These are phyloP conservation scores for Nothobranchius furzeri DNA, from an alignment of 2,113 vertebrate species.

Conservation along the genomic window DNA sequence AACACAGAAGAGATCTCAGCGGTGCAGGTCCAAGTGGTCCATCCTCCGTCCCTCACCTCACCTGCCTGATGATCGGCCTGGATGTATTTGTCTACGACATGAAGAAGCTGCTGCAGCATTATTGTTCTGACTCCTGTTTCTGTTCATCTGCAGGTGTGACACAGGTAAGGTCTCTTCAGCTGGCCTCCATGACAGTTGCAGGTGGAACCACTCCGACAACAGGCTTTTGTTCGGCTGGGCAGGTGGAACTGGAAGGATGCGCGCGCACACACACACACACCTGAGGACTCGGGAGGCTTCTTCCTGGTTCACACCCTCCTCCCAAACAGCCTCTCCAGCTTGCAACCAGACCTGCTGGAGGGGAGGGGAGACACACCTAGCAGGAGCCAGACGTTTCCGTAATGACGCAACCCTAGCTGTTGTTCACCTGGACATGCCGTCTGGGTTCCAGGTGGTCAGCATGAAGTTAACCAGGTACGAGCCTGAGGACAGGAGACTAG, in stretches of 20 bases:
- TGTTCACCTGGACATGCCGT: background rate
- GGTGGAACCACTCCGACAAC: conserved; percentile 64
- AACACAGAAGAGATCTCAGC: too few relatives aligned
- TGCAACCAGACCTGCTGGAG: conserved; percentile 53
- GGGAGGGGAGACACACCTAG: conserved; percentile 60
- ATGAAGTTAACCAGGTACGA: too few relatives aligned
- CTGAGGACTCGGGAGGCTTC: background rate
- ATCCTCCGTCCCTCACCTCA: too few relatives aligned
- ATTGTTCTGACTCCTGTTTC: too few relatives aligned
- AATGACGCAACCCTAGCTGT: conserved; percentile 42
- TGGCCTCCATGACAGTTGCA: conserved; percentile 52
- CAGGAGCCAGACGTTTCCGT: conserved; percentile 35
- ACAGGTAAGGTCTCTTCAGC: conserved; percentile 4
- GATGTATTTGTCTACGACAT: too few relatives aligned
- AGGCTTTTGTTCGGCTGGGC: conserved; percentile 57
- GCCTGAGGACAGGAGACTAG: too few relatives aligned
- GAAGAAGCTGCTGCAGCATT: too few relatives aligned
- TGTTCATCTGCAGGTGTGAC: too few relatives aligned
- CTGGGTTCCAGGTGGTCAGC: too few relatives aligned
- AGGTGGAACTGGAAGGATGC: conserved; percentile 53
- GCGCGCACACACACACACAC: background rate
- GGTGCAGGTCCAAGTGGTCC: too few relatives aligned
- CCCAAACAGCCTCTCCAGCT: conserved; percentile 18
- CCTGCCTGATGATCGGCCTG: too few relatives aligned
- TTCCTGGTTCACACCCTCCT: background rate